Evolutionary conservation across 2,797 vertebrate genomes (phyloP).

Genomic region (Brachymystax lenok): DNA sequence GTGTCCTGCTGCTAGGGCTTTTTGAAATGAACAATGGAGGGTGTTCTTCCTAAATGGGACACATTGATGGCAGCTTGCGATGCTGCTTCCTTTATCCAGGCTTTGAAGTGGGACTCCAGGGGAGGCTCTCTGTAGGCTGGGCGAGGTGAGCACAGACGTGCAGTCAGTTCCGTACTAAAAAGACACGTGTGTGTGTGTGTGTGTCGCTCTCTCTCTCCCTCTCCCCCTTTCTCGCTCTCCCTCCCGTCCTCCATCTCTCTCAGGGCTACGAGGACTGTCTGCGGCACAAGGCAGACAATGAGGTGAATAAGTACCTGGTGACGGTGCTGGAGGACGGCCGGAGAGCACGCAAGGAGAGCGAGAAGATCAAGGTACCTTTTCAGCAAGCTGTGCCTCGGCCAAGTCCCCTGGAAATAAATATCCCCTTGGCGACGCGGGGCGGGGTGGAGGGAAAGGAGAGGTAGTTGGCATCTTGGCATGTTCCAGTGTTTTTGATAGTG

Average conservation of each 20-base stretch:
- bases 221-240: constrained; percentile 6
- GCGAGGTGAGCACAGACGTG: constrained; percentile 36
- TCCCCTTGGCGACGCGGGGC: constrained; percentile 18
- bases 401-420: constrained; percentile 24
- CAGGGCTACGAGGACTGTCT: constrained; percentile 99
- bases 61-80: constrained; percentile 33
- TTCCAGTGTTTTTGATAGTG: background rate
- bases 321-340: constrained; percentile 85
- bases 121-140: constrained; percentile 36
- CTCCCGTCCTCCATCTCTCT: constrained; percentile 21
- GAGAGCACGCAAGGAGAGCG: constrained; percentile 86
- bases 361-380: constrained; percentile 91
- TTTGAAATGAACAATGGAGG: constrained; percentile 63
- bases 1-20: constrained; percentile 47
- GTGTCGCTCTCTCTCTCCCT: constrained; percentile 7
- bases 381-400: constrained; percentile 16
- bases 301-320: constrained; percentile 94
- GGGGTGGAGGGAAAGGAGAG: background rate
- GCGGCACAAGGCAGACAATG: constrained; percentile 95
- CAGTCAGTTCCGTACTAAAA: constrained; percentile 20
- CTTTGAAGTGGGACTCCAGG: constrained; percentile 63
- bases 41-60: constrained; percentile 58
- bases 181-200: constrained; percentile 19
- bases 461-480: constrained; percentile 11
- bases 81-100: constrained; percentile 39